Base-by-base conservation (phyloP, 2,113 vertebrate genomes). In the Coturnix japonica region DNA sequence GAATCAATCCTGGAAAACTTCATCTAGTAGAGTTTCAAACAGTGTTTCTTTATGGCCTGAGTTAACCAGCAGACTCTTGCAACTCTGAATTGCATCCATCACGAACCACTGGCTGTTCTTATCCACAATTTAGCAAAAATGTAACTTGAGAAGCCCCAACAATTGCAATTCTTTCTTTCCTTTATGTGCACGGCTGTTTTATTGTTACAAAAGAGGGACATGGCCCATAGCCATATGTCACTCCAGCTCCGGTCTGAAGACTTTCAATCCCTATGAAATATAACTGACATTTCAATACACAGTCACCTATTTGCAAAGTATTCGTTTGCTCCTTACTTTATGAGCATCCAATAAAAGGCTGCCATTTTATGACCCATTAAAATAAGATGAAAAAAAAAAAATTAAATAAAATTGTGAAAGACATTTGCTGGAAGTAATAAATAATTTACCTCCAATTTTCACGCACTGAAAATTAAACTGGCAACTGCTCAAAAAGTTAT, bases 401-500 rank as follows among this genome's bases (percentile, higher is more conserved):
- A 93, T 97, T 97, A 97, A 97, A 96, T 97, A 96, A 97, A 97
- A 97, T 94, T 95, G 61, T 97, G 93, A 96, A 97, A 97, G 97
- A 87, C 91, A 97, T 97, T 98, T 96, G 85, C 95, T 97, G 60
- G 79, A 97, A 97, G 91, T 87, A 97, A 97, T 98, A 98, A 97
- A 98, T 97, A 97, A 98, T 97, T 98, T 97, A 96, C 94, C 95
- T 97, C 89, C 75, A 95, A 96, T 97, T 97, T 97, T 91, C 91
- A 95, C 64, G 2, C 88, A 95, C 93, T 97, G 95, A 97, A 98
- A 97, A 98, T 97, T 97, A 97, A 97, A 95, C 89, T 96, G 96
- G 95, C 94, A 97, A 97, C 95, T 95, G 93, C 91, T 97, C 96
- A 97, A 96, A 97, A 97, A 97, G 94, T 96, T 97, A 97, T 96